phyloP scores from a whole-genome alignment of 2,888 invertebrate species.

The Acanthoscelides obtectus region DNA sequence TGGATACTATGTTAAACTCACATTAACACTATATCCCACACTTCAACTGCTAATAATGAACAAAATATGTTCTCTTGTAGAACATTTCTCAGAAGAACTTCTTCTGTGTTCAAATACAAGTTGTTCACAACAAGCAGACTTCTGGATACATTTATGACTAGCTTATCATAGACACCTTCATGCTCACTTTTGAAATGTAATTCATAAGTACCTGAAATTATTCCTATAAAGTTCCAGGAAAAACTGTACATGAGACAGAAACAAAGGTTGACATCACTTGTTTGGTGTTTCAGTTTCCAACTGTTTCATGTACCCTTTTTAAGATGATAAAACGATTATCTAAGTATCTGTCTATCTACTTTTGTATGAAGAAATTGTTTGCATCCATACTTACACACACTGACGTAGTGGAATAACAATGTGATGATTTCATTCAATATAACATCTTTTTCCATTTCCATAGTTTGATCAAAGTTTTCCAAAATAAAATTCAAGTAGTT shows the following conservation, averaged over 20 bases:
- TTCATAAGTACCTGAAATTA: conserved; percentile 19
- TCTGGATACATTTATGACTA: conserved; percentile 26
- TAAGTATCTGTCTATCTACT: too few relatives aligned
- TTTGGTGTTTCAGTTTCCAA: too few relatives aligned
- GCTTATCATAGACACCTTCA: conserved; percentile 20
- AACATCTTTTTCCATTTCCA: neutral
- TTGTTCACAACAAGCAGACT: conserved; percentile 22
- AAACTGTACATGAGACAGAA: too few relatives aligned
- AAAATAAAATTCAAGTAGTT: conserved; percentile 9
- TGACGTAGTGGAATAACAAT: conserved; percentile 11
- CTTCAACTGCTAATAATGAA: conserved; percentile 33
- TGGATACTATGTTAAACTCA: neutral
- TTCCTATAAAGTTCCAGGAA: neutral
- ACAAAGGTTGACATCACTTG: too few relatives aligned
- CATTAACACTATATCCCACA: conserved; percentile 23
- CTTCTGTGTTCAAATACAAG: conserved; percentile 25
- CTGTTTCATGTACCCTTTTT: too few relatives aligned
- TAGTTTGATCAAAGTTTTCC: neutral
- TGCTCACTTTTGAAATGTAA: conserved; percentile 13
- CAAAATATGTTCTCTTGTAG: conserved; percentile 30
- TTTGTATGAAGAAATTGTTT: neutral
- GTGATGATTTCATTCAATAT: conserved; percentile 9
- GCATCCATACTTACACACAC: conserved; percentile 8
- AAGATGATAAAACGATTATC: too few relatives aligned
- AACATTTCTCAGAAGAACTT: conserved; percentile 28